phyloP scores from a whole-genome alignment of 1,140 invertebrate genomes.

The Sinella curviseta region DNA sequence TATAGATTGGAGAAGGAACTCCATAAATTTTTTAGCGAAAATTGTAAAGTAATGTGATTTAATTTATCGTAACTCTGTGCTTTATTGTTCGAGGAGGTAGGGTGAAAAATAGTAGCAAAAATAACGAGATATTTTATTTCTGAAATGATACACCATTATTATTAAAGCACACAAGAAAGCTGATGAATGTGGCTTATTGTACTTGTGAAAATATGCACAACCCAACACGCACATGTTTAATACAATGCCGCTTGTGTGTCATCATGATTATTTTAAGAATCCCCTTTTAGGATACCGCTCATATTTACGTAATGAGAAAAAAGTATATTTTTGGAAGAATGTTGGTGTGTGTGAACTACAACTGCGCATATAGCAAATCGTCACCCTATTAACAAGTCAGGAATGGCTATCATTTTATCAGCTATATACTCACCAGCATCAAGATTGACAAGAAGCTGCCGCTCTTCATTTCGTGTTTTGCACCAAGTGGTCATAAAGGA shows the following conservation, averaged over 20 bases:
- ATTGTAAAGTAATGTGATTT: conserved; percentile 13
- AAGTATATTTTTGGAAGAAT: background rate
- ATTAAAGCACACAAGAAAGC: background rate
- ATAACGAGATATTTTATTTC: background rate
- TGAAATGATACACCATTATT: background rate
- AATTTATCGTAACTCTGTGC: conserved; percentile 6
- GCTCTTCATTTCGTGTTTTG: too few species aligned
- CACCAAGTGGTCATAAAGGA: background rate
- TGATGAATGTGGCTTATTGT: too few species aligned
- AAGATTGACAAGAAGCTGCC: background rate
- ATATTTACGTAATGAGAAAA: background rate
- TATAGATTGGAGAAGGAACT: background rate
- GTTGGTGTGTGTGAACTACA: background rate
- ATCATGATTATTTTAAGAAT: background rate
- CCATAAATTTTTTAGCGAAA: background rate
- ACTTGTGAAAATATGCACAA: too few species aligned
- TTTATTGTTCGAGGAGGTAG: background rate
- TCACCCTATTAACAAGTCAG: background rate
- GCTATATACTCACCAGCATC: background rate
- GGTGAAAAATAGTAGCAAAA: too few species aligned
- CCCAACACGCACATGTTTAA: too few species aligned
- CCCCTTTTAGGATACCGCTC: background rate
- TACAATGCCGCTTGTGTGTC: background rate
- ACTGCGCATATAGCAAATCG: background rate
- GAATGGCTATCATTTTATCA: too few species aligned